These are phyloP conservation scores for Apistogramma diplotaenia DNA, from an alignment of 2,113 vertebrate genomes.

Conservation along the genomic window DNA sequence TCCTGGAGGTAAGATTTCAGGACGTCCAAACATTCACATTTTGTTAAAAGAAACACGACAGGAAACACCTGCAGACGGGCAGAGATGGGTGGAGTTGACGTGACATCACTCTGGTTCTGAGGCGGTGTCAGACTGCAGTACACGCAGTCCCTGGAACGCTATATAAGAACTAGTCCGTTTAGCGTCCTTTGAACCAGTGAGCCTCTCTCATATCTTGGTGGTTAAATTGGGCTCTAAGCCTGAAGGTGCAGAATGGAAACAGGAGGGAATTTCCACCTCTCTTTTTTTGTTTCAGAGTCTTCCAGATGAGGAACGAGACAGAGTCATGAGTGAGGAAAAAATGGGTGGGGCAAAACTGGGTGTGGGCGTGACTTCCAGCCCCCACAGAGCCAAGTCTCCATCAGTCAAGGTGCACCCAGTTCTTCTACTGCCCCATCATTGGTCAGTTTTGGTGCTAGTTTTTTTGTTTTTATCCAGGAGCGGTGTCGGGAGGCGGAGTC, in stretches of 20 bases:
- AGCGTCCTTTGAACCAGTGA: too few relatives aligned
- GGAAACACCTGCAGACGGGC: background rate
- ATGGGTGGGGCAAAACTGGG: constrained; percentile 62
- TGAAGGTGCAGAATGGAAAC: background rate
- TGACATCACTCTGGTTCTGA: too few relatives aligned
- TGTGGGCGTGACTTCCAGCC: constrained; percentile 47
- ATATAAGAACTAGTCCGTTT: too few relatives aligned
- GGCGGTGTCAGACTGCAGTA: too few relatives aligned
- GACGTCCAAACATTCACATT: background rate
- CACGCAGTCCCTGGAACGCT: too few relatives aligned
- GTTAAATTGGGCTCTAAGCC: background rate
- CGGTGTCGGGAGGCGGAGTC: constrained; percentile 65
- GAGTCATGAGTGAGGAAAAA: constrained; percentile 77
- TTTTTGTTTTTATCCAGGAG: constrained; percentile 51
- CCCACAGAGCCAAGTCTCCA: constrained; percentile 72
- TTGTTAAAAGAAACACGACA: too few relatives aligned
- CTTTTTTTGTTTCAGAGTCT: constrained; percentile 65
- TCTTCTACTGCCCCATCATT: background rate
- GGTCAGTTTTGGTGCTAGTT: background rate
- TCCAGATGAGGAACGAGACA: constrained; percentile 78
- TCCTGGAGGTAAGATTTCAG: constrained; percentile 72
- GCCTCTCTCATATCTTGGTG: background rate
- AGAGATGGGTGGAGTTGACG: too few relatives aligned
- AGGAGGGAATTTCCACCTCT: background rate
- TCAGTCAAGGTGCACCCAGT: constrained; percentile 61